Base-by-base conservation (phyloP, 2,113 vertebrate species). In the Barnardius zonarius region DNA sequence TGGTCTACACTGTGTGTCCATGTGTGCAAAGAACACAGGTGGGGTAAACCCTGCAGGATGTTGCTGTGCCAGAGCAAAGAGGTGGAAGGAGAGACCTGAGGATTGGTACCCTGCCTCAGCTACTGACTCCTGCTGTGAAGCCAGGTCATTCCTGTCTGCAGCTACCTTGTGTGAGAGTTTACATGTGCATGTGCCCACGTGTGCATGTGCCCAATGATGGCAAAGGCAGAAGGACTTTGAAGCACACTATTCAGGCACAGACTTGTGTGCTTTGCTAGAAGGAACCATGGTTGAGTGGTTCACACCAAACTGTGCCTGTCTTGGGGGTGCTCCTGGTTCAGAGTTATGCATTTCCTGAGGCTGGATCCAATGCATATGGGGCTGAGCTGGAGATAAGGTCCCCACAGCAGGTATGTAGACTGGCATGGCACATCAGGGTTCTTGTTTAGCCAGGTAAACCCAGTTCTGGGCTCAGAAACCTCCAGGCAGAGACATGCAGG, bases 381-480 rank as follows among this genome's bases (percentile, higher is more conserved):
- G 20, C 52, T 52, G 43, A 63, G 77, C 33, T 68, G 81, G 52
- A 70, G 85, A 43, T 22, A 5, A 73, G 28, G 18, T 59, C 43
- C 17, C 27, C 9, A 11, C 9, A 17, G 7, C 1, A 5, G 4
- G 3, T 8, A 3, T 49, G n/a, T 13, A n/a, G 39, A 22, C n/a
- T 76, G 15, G 15, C 43, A 17, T 0, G 3, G 44, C 9, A 3
- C 24, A 8, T 63, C 28, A 54, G 7, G 27, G 46, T 24, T 63
- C 63, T 44, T 72, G 72, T 20, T 54, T 51, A 88, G 66, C 55
- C 61, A 28, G 15, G 10, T 6, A 22, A 79, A 63, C 37, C n/a
- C 1, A 0, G 12, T 17, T 66, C n/a, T 8, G 13, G 54, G 48
- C 59, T 61, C 57, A 80, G 64, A 87, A 82, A 16, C 15, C 49